These are phyloP conservation scores for Taenaris catops DNA, from an alignment of 2,888 invertebrate genomes.

Conservation along the genomic window DNA sequence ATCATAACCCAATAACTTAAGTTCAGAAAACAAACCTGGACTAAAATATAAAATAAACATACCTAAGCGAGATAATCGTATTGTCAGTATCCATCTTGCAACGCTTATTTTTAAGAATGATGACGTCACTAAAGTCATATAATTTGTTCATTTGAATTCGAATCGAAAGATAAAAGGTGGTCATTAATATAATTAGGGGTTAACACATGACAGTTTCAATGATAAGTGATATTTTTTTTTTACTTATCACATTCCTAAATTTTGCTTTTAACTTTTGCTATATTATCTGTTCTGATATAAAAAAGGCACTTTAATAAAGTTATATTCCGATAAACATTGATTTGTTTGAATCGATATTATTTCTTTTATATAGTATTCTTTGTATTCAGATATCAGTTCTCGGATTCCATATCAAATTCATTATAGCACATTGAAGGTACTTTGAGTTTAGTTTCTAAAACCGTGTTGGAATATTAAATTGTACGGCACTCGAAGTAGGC, in stretches of 20 bases:
- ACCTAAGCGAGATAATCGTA: background rate
- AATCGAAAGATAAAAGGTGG: slow-evolving; percentile 8
- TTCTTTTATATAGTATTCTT: too few species aligned
- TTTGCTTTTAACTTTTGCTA: slow-evolving; percentile 19
- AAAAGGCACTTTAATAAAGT: slow-evolving; percentile 20
- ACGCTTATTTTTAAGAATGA: background rate
- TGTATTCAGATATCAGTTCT: too few species aligned
- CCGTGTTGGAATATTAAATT: too few species aligned
- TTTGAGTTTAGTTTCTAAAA: too few species aligned
- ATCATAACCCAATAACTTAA: too few species aligned
- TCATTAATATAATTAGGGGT: slow-evolving; percentile 12
- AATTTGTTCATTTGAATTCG: slow-evolving; percentile 6
- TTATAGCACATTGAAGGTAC: too few species aligned
- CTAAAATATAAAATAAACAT: too few species aligned
- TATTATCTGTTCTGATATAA: slow-evolving; percentile 17
- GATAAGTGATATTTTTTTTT: slow-evolving; percentile 10
- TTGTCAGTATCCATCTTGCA: background rate
- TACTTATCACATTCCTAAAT: slow-evolving; percentile 12
- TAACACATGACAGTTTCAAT: slow-evolving; percentile 6
- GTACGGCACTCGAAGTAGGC: too few species aligned
- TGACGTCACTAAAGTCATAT: slow-evolving; percentile 4
- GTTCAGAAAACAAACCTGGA: too few species aligned
- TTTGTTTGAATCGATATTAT: too few species aligned
- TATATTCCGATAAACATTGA: slow-evolving; percentile 17
- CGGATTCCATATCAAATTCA: too few species aligned